Conservation (phyloP, 2,113 vertebrate species). For the Zosterops lateralis region DNA sequence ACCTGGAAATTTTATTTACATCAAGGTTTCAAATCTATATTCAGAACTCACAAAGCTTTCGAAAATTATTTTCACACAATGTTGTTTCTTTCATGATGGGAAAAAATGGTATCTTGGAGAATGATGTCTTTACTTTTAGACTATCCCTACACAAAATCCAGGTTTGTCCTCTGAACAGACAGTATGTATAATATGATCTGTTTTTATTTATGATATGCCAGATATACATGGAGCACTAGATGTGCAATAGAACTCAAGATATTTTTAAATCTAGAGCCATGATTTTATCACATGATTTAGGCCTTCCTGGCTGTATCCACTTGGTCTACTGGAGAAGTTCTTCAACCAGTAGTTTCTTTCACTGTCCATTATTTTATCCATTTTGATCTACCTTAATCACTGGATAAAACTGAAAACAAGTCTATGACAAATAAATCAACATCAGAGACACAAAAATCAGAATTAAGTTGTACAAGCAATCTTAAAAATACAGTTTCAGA, state of each 20-base stretch:
- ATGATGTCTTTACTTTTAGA: not conserved
- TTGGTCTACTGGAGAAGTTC: not conserved
- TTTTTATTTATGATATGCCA: not conserved
- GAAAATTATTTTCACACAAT: not conserved
- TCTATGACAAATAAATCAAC: not conserved
- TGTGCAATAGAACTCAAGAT: not conserved
- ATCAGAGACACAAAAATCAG: not conserved
- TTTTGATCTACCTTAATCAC: not conserved
- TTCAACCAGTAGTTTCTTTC: not conserved
- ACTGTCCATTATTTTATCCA: not conserved
- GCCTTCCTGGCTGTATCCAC: not conserved
- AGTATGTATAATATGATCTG: not conserved
- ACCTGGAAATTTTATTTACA: not conserved
- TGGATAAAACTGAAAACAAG: not conserved
- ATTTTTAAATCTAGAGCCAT: not conserved
- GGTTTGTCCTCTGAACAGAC: not conserved
- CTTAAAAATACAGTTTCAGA: not conserved
- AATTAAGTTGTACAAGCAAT: not conserved
- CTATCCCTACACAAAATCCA: not conserved
- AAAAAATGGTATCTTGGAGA: not conserved
- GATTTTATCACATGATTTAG: not conserved
- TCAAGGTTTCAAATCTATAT: not conserved
- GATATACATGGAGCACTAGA: not conserved
- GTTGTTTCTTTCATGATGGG: not conserved
- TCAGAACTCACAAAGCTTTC: slow-evolving; percentile 8